These are phyloP conservation scores for Clusia tigrina DNA, from an alignment of 2,888 invertebrate species.

Conservation along the genomic window DNA sequence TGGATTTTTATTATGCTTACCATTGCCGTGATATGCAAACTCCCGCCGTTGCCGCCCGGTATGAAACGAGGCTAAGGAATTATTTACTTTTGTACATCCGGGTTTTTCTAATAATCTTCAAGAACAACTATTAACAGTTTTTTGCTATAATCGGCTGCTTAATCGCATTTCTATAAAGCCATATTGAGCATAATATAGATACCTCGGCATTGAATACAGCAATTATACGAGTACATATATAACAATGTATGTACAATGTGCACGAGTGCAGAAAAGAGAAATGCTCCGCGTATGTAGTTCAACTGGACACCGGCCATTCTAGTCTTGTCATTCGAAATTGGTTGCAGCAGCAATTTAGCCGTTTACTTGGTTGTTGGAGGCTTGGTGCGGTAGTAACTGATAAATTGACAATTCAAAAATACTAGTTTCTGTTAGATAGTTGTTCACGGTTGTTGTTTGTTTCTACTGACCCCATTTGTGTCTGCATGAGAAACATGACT, in stretches of 20 bases:
- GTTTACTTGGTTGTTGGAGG: background rate
- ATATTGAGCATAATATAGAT: no score
- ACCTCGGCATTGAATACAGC: no score
- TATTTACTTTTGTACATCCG: no score
- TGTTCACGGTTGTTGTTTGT: background rate
- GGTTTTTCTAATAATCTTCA: no score
- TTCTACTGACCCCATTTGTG: conserved; percentile 7
- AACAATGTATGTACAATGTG: background rate
- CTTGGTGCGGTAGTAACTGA: background rate
- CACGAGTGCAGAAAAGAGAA: background rate
- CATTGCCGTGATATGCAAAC: no score
- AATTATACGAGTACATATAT: background rate
- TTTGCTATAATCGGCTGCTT: no score
- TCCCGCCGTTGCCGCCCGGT: no score
- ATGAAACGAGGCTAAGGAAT: no score
- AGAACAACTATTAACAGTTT: no score
- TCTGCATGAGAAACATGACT: background rate
- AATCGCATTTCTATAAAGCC: no score
- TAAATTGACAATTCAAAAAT: background rate
- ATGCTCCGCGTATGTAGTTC: background rate
- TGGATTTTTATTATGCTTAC: no score
- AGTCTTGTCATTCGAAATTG: background rate
- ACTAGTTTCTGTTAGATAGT: background rate
- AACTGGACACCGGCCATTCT: background rate
- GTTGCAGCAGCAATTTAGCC: background rate